Percentiles rank a stretch among this genome's conserved stretches.
Conservation (phyloP, 2,113 vertebrate genomes). For the Ranitomeya variabilis region DNA sequence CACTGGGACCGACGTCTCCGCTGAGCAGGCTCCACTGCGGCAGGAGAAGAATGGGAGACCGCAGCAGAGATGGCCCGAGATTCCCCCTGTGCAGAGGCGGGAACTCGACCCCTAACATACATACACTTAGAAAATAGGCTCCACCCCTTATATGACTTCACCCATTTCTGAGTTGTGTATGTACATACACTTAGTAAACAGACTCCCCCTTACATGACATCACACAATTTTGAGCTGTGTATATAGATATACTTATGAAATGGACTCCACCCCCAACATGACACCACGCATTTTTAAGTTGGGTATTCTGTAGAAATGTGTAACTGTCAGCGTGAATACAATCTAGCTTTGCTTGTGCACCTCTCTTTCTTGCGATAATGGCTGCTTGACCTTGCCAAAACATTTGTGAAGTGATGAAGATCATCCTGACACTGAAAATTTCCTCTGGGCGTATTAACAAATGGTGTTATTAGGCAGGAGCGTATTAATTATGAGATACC, state of each 20-base stretch:
- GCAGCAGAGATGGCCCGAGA: too few species aligned
- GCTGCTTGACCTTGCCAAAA: slow-evolving; percentile 55
- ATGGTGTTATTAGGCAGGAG: not conserved
- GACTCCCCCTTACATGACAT: too few species aligned
- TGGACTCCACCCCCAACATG: not conserved
- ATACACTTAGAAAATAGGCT: too few species aligned
- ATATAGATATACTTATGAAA: not conserved
- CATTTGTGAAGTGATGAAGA: slow-evolving; percentile 8
- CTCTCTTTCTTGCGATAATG: slow-evolving; percentile 12
- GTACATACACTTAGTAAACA: too few species aligned
- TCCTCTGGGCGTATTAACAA: slow-evolving; percentile 48
- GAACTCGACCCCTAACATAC: too few species aligned
- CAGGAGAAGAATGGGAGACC: too few species aligned
- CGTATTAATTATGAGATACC: slow-evolving; percentile 46
- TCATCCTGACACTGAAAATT: slow-evolving; percentile 13
- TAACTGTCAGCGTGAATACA: slow-evolving; percentile 19
- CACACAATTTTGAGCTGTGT: too few species aligned
- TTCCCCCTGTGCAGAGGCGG: too few species aligned
- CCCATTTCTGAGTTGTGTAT: too few species aligned
- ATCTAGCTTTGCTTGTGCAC: not conserved
- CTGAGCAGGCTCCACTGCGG: too few species aligned
- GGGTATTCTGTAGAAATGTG: not conserved
- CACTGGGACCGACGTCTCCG: too few species aligned
- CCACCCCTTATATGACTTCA: too few species aligned
- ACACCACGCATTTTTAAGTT: not conserved